Evolutionary conservation across 2,888 invertebrate genomes (phyloP).

Genomic region (Euclidia mi): DNA sequence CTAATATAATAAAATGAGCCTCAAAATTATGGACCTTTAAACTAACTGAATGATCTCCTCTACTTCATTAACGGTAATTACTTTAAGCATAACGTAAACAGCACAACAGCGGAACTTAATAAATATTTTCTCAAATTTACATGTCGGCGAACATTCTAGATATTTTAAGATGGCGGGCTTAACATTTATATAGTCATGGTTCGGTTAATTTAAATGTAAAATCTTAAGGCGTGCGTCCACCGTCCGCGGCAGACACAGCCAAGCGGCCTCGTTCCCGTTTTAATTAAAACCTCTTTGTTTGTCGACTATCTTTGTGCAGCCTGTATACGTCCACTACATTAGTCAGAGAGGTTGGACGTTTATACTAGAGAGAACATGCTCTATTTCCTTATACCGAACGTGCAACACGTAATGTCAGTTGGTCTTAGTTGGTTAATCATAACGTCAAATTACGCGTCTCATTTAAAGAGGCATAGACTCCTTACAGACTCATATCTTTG

Average conservation of each 20-base stretch:
- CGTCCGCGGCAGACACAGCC: slow-evolving; percentile 31
- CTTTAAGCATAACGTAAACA: slow-evolving; percentile 14
- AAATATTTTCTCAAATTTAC: slow-evolving; percentile 9
- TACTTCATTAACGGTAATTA: neutral
- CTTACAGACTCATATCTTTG: too few relatives aligned
- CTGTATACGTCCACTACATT: slow-evolving; percentile 49
- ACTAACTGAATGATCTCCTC: neutral
- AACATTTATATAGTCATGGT: slow-evolving; percentile 51
- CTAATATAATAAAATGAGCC: too few relatives aligned
- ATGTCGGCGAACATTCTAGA: slow-evolving; percentile 29
- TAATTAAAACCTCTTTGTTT: slow-evolving; percentile 60
- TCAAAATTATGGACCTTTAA: neutral
- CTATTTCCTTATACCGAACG: too few relatives aligned
- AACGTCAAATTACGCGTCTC: too few relatives aligned
- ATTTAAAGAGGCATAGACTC: too few relatives aligned
- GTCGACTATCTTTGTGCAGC: slow-evolving; percentile 49
- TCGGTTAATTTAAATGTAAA: slow-evolving; percentile 62
- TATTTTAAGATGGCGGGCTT: slow-evolving; percentile 36
- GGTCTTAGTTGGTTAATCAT: too few relatives aligned
- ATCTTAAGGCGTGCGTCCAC: slow-evolving; percentile 51
- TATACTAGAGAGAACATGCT: too few relatives aligned
- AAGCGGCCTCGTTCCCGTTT: slow-evolving; percentile 34
- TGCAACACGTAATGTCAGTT: too few relatives aligned
- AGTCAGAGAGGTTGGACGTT: too few relatives aligned
- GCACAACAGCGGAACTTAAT: slow-evolving; percentile 6